Evolutionary conservation across 2,797 vertebrate species (phyloP).

Genomic region (Todus mexicanus): DNA sequence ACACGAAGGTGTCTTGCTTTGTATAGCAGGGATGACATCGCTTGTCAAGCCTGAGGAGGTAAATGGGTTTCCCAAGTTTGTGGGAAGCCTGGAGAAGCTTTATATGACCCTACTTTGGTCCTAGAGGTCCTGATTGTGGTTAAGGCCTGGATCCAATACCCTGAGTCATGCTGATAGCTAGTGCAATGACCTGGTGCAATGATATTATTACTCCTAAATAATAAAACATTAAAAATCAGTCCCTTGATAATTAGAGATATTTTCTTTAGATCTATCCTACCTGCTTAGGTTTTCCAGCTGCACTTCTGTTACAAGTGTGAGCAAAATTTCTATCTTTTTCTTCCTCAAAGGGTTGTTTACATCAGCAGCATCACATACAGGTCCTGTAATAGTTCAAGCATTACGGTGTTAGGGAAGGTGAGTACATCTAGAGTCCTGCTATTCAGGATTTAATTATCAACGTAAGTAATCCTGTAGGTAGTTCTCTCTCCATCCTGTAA

Average conservation of each 20-base stretch:
- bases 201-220: background rate
- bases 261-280: background rate
- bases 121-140: background rate
- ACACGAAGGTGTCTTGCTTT: background rate
- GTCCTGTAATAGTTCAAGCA: background rate
- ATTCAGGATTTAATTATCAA: slow-evolving; percentile 32
- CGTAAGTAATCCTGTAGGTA: background rate
- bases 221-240: background rate
- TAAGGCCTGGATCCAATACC: background rate
- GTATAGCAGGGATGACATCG: background rate
- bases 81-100: background rate
- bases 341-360: background rate
- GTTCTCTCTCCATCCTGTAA: background rate
- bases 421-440: background rate
- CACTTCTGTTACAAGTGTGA: background rate
- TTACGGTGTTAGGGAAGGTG: background rate
- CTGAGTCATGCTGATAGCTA: background rate
- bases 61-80: background rate
- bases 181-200: background rate
- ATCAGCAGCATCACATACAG: fast-evolving
- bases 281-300: background rate
- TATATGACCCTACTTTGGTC: background rate
- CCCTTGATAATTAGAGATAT: background rate
- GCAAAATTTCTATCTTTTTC: background rate
- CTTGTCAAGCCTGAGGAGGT: background rate